These are phyloP conservation scores for Dysmachus trigonus DNA, from an alignment of 2,888 invertebrate species.

Conservation along the genomic window DNA sequence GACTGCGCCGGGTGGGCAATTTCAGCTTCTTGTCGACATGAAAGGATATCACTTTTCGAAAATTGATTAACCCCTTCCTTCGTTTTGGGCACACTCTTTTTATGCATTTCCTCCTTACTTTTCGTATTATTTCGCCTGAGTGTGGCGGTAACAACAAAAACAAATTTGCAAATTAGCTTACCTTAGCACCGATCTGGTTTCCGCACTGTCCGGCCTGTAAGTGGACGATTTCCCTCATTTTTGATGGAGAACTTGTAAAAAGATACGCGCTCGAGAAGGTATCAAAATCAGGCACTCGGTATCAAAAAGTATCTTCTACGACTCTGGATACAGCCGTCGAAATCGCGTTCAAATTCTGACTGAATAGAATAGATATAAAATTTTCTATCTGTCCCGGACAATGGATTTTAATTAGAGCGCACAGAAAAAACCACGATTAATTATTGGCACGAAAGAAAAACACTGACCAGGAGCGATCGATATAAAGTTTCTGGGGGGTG, in stretches of 20 bases:
- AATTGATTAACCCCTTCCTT: slow-evolving; percentile 7
- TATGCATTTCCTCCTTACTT: not conserved
- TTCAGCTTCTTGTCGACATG: not conserved
- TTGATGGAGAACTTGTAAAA: no score
- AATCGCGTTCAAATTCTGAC: slow-evolving; percentile 12
- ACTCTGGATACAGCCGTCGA: not conserved
- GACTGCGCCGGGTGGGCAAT: not conserved
- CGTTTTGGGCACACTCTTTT: not conserved
- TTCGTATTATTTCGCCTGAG: not conserved
- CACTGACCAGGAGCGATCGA: slow-evolving; percentile 4
- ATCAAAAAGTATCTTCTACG: not conserved
- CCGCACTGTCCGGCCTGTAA: slow-evolving; percentile 65
- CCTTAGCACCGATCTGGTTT: slow-evolving; percentile 66
- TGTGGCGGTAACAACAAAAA: not conserved
- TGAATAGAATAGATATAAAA: not conserved
- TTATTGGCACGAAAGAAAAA: slow-evolving; percentile 26
- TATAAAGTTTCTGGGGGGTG: not conserved
- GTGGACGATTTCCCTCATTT: slow-evolving; percentile 66
- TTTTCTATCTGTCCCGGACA: not conserved
- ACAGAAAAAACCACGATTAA: not conserved
- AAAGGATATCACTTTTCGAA: slow-evolving; percentile 4
- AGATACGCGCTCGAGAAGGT: not conserved
- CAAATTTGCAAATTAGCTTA: slow-evolving; percentile 54
- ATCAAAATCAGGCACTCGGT: not conserved
- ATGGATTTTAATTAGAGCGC: slow-evolving; percentile 23